phyloP scores from a whole-genome alignment of 2,888 invertebrate genomes.

The Drosophila mimetica region DNA sequence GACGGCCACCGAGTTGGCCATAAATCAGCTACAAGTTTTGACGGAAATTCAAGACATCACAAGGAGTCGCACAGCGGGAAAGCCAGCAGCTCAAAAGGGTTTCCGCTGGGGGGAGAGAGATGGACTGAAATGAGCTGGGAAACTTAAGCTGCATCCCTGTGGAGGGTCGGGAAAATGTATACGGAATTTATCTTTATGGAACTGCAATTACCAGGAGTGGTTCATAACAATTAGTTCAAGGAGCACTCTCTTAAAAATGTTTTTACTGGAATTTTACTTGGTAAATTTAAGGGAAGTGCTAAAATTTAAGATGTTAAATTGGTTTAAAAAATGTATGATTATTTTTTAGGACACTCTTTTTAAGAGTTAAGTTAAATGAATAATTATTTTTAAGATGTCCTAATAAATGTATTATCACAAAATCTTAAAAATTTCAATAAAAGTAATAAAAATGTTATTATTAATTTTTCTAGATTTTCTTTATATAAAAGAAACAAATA shows the following conservation, averaged over 20 bases:
- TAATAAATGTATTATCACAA: too few species aligned
- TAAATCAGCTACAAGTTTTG: conserved; percentile 70
- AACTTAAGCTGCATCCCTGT: conserved; percentile 29
- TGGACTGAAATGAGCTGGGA: conserved; percentile 15
- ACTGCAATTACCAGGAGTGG: conserved; percentile 24
- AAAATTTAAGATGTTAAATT: not conserved
- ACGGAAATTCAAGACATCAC: conserved; percentile 63
- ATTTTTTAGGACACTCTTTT: too few species aligned
- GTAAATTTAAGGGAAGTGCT: not conserved
- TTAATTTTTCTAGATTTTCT: not conserved
- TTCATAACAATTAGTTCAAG: conserved; percentile 8
- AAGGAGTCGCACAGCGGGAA: conserved; percentile 6
- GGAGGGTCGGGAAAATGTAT: conserved; percentile 7
- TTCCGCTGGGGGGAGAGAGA: not conserved
- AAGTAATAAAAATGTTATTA: not conserved
- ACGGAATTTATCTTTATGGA: conserved; percentile 3
- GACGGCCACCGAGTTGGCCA: conserved; percentile 50
- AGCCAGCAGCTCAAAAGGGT: conserved; percentile 9
- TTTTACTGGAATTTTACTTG: not conserved
- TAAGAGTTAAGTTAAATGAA: too few species aligned
- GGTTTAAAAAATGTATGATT: not conserved
- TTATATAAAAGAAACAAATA: not conserved
- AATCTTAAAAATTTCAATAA: not conserved
- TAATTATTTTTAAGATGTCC: too few species aligned
- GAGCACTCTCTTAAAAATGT: not conserved